Evolutionary conservation across 2,113 vertebrate genomes (phyloP).

Genomic region (Psittacus erithacus): DNA sequence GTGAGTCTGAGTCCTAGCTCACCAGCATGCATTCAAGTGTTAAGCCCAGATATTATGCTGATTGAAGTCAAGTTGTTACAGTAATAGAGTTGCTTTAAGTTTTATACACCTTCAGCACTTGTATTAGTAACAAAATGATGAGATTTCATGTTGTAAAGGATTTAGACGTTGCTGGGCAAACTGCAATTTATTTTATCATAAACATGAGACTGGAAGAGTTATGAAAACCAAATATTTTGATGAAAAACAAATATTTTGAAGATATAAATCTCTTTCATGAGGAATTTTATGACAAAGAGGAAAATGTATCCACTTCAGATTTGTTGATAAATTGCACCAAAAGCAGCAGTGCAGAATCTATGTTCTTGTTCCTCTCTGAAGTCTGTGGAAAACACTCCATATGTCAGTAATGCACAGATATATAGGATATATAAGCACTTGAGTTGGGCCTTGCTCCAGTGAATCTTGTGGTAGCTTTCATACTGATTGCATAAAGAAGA

Average conservation of each 20-base stretch:
- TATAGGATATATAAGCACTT: background rate
- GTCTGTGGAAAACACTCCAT: background rate
- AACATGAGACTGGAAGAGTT: background rate
- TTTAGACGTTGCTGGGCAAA: background rate
- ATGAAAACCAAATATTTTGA: background rate
- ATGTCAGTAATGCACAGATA: background rate
- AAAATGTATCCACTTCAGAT: background rate
- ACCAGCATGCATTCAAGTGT: background rate
- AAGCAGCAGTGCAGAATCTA: background rate
- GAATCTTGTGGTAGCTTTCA: background rate
- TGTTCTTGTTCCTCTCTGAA: background rate
- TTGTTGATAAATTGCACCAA: background rate
- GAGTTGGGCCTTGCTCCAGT: background rate
- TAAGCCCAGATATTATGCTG: background rate
- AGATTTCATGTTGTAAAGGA: background rate
- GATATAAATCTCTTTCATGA: background rate
- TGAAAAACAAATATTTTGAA: background rate
- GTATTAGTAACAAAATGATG: background rate
- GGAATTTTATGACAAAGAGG: background rate
- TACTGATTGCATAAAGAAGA: background rate
- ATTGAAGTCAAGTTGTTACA: background rate
- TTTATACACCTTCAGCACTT: background rate
- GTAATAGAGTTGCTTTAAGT: background rate
- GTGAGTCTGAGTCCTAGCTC: background rate
- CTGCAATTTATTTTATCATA: background rate